Conservation (phyloP, 2,113 vertebrate species). For the rabbit (Oryctolagus cuniculus) region mOryCun1.1 NC_091442.1:107745501-107746000, state of each 20-base stretch:
- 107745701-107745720: not conserved
- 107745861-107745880: not conserved
- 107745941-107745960: constrained; percentile 83
- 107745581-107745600: not conserved
- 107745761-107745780: not conserved
- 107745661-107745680: not conserved
- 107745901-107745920: constrained; percentile 89
- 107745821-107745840: not conserved
- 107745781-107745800: not conserved
- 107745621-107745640: not conserved
- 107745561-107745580: not conserved
- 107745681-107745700: not conserved
- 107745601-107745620: not conserved
- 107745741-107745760: not conserved
- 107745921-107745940: constrained; percentile 90
- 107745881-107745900: constrained; percentile 80
- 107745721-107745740: too few species aligned
- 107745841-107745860: not conserved
- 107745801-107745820: not conserved
- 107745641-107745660: not conserved
- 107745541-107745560: not conserved
- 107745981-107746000: constrained; percentile 93
- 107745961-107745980: constrained; percentile 91
- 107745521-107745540: not conserved
- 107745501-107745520: not conserved